Base-by-base conservation (phyloP, 30 jellyfish, hydroid and myxozoan genomes). In the Chironex yamaguchii region DNA sequence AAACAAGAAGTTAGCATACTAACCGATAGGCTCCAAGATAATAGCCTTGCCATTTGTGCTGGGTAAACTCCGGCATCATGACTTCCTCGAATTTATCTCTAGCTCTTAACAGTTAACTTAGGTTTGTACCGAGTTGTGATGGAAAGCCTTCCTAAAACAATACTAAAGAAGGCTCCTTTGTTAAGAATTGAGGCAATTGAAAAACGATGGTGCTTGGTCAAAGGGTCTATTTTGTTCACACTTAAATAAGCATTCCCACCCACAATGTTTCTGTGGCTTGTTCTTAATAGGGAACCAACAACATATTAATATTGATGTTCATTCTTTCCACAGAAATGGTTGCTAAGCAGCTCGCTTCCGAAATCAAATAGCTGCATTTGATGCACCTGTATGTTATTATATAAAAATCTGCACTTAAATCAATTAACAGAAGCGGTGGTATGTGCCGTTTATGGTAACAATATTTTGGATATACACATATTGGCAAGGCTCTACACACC, bases 21-120 rank as follows among this genome's bases (percentile, higher is more conserved):
- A 31, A 89, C 97, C 97, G 29, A 49, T 76, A 52, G 49, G 93
- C 84, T 31, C 88, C 85, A 23, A 71, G 82, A 77, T 89, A 81
- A 42, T 89, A 89, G 28, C 97, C 97, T 1, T 89, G 83, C 97
- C 97, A 89, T 58, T 89, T 89, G 90, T 79, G 90, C 58, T 79
- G 93, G 42, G 97, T 63, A 70, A 63, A 89, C 79, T 89, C 97
- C 34, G 93, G 97, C 97, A 89, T 89, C 96, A 86, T 86, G 14
- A 25, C 89, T 9, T 85, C 83, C 24, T 42, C 49, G 30, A 25
- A 49, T 42, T 6, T 6, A 6, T 42, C 58, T 42, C 58, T 6
- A 42, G 58, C 9, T 6, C 58, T 42, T 42, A 42, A 6, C 9
- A 9, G 58, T n/a, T 42, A 17, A 42, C 13, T 42, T 42, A 42